A percentile compares a stretch with the other conserved stretches of the same genome.
phyloP scores from a whole-genome alignment of 2,797 vertebrate species.

The Coregonus suidteri region DNA sequence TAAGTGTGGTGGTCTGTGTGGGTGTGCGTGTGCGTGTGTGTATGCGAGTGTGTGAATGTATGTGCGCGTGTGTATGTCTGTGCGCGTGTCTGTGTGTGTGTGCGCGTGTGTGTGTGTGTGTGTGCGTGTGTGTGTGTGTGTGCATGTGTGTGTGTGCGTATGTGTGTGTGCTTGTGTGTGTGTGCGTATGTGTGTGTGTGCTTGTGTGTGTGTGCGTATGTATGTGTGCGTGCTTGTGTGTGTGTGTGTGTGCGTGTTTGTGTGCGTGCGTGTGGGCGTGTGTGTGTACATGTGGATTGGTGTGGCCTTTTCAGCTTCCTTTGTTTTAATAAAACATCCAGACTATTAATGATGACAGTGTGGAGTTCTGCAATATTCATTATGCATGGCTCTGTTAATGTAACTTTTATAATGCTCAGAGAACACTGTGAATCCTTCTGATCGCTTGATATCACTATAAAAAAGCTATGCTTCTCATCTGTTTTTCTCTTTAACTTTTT shows the following conservation, averaged over 20 bases:
- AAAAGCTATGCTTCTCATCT: not conserved
- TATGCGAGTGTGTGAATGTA: not conserved
- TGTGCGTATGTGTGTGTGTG: too few relatives aligned
- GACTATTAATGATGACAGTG: conserved; percentile 45
- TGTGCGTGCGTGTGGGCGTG: too few relatives aligned
- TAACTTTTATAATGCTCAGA: conserved; percentile 44
- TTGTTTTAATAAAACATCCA: conserved; percentile 50
- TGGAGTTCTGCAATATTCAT: conserved; percentile 42
- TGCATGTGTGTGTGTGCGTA: conserved; percentile 5
- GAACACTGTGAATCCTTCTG: conserved; percentile 29
- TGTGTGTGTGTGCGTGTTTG: not conserved
- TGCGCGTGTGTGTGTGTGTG: conserved; percentile 14
- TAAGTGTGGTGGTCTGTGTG: not conserved
- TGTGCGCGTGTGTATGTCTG: not conserved
- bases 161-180: conserved; percentile 8
- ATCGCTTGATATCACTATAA: conserved; percentile 23
- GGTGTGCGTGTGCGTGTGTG: not conserved
- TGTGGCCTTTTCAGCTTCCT: conserved; percentile 34
- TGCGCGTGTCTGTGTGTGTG: conserved; percentile 2
- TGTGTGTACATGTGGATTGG: not conserved
- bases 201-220: too few relatives aligned
- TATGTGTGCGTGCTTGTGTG: too few relatives aligned
- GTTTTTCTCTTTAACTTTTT: not conserved
- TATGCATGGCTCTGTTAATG: conserved; percentile 49
- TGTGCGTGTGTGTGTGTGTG: not conserved